Conservation (phyloP, 2,888 invertebrate genomes). For the Mycogona germanica region DNA sequence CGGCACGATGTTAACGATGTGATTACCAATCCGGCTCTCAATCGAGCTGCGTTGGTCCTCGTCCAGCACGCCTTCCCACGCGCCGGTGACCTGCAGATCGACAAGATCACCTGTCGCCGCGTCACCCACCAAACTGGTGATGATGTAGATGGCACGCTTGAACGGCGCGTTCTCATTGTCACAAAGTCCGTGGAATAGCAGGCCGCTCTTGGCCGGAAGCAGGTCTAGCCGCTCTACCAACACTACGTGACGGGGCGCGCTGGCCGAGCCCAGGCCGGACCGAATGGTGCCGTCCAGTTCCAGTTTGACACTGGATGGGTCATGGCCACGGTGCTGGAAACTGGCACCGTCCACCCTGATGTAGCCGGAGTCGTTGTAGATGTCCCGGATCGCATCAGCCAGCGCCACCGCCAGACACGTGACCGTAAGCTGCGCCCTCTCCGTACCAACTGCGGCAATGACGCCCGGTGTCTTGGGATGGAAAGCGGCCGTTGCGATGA, state of each 20-base stretch:
- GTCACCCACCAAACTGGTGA: conserved; percentile 1
- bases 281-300: too few species aligned
- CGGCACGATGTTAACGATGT: not conserved
- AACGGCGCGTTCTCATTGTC: conserved; percentile 12
- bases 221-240: conserved; percentile 7
- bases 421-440: not conserved
- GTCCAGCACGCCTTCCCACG: conserved; percentile 4
- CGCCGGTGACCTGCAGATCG: not conserved
- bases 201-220: not conserved
- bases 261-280: not conserved
- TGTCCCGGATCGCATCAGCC: not conserved
- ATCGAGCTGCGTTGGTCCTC: not conserved
- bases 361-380: not conserved
- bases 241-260: not conserved
- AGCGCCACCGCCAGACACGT: not conserved
- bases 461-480: not conserved
- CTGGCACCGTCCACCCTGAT: not conserved
- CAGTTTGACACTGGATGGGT: too few species aligned
- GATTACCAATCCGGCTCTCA: conserved; percentile 13
- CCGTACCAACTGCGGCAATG: not conserved
- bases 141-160: conserved; percentile 7
- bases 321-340: too few species aligned
- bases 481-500: not conserved
- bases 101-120: not conserved
- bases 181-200: conserved; percentile 14